Evolutionary conservation across 2,113 vertebrate genomes (phyloP).

Genomic region (Actinemys pallida): DNA sequence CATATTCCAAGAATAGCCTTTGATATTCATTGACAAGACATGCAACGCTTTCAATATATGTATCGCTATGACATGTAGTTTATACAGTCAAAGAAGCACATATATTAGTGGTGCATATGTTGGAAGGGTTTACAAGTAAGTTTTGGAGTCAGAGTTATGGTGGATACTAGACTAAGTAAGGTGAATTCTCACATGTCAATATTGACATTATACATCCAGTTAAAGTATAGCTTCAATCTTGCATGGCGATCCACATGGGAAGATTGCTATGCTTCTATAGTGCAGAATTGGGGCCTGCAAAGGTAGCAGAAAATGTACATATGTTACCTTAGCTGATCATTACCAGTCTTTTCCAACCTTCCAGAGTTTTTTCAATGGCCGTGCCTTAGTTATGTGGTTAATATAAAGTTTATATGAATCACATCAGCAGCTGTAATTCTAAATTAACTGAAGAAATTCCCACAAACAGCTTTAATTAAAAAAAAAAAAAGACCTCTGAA

Average conservation of each 20-base stretch:
- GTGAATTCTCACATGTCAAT: not conserved
- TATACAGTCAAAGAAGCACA: rapidly evolving
- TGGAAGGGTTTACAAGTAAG: not conserved
- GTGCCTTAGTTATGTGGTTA: not conserved
- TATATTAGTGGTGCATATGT: not conserved
- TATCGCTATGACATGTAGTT: not conserved
- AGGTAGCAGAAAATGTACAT: not conserved
- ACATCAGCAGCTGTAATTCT: not conserved
- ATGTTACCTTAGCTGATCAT: not conserved
- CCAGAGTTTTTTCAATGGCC: not conserved
- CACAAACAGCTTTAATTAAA: not conserved
- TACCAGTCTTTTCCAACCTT: not conserved
- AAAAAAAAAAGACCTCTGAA: not conserved
- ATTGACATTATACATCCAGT: not conserved
- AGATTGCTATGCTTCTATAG: not conserved
- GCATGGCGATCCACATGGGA: not conserved
- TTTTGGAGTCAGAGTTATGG: not conserved
- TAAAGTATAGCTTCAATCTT: rapidly evolving
- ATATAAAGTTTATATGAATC: not conserved
- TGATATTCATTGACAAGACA: not conserved
- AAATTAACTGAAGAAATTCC: not conserved
- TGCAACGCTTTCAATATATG: not conserved
- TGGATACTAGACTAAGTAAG: rapidly evolving
- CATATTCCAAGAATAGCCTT: not conserved
- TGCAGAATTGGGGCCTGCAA: not conserved